phyloP scores from a whole-genome alignment of 2,113 vertebrate genomes.

The Bubalus kerabau region DNA sequence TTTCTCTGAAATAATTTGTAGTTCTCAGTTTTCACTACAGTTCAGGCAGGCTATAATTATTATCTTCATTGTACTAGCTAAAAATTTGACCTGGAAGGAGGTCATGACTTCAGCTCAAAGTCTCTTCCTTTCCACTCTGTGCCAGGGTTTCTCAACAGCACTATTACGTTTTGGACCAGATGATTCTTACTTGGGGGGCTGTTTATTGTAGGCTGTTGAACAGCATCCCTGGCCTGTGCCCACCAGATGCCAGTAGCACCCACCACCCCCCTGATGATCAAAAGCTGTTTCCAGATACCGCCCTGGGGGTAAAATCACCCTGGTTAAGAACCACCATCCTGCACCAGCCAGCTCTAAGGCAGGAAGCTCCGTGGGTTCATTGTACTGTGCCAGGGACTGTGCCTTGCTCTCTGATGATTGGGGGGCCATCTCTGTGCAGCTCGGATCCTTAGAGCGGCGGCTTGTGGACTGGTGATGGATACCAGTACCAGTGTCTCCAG shows the following conservation, averaged over 20 bases:
- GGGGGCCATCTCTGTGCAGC: rapidly evolving
- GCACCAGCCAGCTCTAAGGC: not conserved
- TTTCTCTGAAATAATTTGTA: not conserved
- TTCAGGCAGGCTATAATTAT: not conserved
- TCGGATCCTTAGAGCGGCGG: rapidly evolving
- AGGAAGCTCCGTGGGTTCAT: not conserved
- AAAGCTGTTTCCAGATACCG: not conserved
- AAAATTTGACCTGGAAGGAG: not conserved
- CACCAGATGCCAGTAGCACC: not conserved
- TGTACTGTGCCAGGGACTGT: no score
- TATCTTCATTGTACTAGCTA: not conserved
- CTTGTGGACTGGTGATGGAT: rapidly evolving
- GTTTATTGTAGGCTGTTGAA: not conserved
- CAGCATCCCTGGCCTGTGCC: not conserved
- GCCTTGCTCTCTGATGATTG: not conserved
- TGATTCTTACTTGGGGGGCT: not conserved
- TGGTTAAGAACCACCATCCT: no score
- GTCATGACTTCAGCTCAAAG: not conserved
- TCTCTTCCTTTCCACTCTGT: no score
- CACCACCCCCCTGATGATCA: no score
- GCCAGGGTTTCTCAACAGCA: not conserved
- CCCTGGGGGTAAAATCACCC: not conserved
- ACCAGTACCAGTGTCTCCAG: rapidly evolving
- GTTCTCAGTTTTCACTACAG: not conserved
- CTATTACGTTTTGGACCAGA: rapidly evolving